Base-by-base conservation (phyloP, 2,888 invertebrate genomes). In the Synanthedon andrenaeformis region DNA sequence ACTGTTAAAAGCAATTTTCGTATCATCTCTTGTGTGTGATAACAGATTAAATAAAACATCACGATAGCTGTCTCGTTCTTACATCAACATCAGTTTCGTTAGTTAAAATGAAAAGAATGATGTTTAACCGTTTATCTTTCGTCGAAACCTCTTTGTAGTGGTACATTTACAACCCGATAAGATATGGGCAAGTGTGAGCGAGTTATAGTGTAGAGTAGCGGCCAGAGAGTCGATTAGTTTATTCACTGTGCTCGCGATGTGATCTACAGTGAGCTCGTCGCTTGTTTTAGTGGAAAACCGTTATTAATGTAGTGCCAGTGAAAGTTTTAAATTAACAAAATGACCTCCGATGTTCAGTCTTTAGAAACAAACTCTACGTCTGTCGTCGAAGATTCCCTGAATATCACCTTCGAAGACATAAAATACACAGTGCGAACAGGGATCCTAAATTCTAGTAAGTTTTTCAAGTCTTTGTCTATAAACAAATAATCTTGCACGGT, bases 381-480 rank as follows among this genome's bases (percentile, higher is more conserved):
- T 5, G 61, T 76, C 8, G 69, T 74, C 2, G 86, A 85, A 61
- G 83, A 85, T 61, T 74, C 89, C 28, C 82, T 93, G 51, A 90
- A 92, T 68, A 87, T 94, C 61, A 89, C 90, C 58, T 94, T 94
- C 70, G 86, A 89, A 67, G 89, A 92, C 66, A 76, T 94, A 56
- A 89, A 88, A 51, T 93, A 92, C 72, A 86, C 86, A 19, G 92
- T 93, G 8, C 88, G 90, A 57, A 88, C 89, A 62, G 90, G 90
- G 57, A 65, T 91, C 57, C 79, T 90, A 50, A 76, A 74, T 60
- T 81, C 82, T 84, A 89, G 92, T 92, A 79, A 80, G 79, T 56
- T n/a, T 23, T 41, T 42, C 51, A 54, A 55, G 41, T 52, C 55
- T 53, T 53, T 55, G 54, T 57, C 51, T 53, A 45, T 19, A 49